phyloP scores from a whole-genome alignment of 2,888 invertebrate genomes.

The Napeogenes inachia region DNA sequence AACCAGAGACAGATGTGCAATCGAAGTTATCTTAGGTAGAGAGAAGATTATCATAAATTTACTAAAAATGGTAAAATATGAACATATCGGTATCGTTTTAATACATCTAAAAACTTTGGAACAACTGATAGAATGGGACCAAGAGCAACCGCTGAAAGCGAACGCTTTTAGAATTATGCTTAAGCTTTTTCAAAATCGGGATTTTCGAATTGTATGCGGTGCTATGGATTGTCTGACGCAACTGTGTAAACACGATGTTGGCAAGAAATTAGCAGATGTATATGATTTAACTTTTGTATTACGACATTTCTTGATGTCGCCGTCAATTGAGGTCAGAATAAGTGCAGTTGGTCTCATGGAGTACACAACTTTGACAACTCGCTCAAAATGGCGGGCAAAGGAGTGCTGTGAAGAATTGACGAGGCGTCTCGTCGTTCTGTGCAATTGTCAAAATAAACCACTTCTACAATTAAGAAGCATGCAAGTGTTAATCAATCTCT shows the following conservation, averaged over 20 bases:
- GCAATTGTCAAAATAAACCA: slow-evolving; percentile 45
- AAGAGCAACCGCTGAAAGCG: slow-evolving; percentile 47
- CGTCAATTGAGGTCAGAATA: slow-evolving; percentile 45
- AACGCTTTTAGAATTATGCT: slow-evolving; percentile 63
- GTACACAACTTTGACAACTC: slow-evolving; percentile 57
- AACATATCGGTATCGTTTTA: slow-evolving; percentile 54
- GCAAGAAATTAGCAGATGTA: slow-evolving; percentile 54
- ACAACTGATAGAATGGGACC: slow-evolving; percentile 57
- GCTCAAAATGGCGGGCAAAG: slow-evolving; percentile 65
- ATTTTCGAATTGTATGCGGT: slow-evolving; percentile 46
- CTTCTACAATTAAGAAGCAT: slow-evolving; percentile 52
- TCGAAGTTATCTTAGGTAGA: slow-evolving; percentile 47
- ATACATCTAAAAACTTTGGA: slow-evolving; percentile 56
- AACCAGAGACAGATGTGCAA: slow-evolving; percentile 47
- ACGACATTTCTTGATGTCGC: slow-evolving; percentile 37
- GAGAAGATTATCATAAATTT: slow-evolving; percentile 52
- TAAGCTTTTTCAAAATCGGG: slow-evolving; percentile 43
- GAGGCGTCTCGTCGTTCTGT: slow-evolving; percentile 45
- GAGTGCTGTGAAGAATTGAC: slow-evolving; percentile 49
- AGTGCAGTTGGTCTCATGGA: slow-evolving; percentile 53
- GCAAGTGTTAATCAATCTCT: slow-evolving; percentile 62
- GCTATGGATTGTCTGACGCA: slow-evolving; percentile 64
- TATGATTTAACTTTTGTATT: slow-evolving; percentile 53
- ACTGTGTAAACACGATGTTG: slow-evolving; percentile 60
- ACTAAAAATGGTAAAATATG: slow-evolving; percentile 59